These are phyloP conservation scores for Manis pentadactyla DNA, from an alignment of 2,797 vertebrate species.

Conservation along the genomic window DNA sequence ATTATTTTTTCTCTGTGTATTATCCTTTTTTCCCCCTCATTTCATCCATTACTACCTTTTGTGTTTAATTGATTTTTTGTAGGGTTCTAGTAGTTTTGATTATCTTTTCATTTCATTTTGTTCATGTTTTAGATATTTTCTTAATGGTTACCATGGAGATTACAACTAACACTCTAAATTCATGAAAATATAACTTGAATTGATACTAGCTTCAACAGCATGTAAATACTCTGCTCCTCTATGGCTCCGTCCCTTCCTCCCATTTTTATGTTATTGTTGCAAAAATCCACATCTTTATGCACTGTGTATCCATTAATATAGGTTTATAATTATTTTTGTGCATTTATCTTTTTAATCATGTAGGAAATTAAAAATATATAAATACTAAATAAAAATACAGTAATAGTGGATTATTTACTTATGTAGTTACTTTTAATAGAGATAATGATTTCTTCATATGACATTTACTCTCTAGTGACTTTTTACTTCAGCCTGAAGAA, in stretches of 20 bases:
- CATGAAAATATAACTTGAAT: not conserved
- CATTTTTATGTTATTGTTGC: not conserved
- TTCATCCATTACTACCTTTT: not conserved
- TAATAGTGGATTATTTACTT: not conserved
- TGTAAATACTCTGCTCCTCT: not conserved
- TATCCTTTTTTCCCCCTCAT: not conserved
- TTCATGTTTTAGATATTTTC: not conserved
- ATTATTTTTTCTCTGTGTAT: not conserved
- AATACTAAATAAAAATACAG: not conserved
- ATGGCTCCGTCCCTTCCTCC: not conserved
- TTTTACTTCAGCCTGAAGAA: not conserved
- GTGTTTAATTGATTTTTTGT: not conserved
- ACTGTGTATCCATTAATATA: not conserved
- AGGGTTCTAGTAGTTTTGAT: not conserved
- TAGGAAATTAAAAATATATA: not conserved
- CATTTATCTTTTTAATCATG: not conserved
- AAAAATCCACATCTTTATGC: not conserved
- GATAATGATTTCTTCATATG: not conserved
- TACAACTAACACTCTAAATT: not conserved
- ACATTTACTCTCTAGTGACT: not conserved
- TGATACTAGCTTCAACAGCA: not conserved
- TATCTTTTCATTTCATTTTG: not conserved
- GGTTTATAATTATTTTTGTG: not conserved
- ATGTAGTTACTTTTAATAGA: not conserved
- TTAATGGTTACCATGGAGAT: not conserved